A percentile compares a stretch with the other conserved stretches of the same genome.
Evolutionary conservation across 2,113 vertebrate species (phyloP).

Genomic region (Albula goreensis): DNA sequence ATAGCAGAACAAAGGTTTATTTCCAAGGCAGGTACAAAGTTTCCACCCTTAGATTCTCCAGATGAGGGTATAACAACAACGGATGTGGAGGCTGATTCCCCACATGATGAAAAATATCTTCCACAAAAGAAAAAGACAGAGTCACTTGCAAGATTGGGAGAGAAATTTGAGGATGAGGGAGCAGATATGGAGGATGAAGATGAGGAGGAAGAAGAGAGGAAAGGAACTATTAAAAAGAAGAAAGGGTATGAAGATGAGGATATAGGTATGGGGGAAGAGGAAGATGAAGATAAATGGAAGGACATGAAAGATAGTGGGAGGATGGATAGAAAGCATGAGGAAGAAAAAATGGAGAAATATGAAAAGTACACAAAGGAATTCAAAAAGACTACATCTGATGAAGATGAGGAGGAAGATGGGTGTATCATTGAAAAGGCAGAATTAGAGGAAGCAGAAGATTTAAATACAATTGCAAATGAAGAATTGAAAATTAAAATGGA

Average conservation of each 20-base stretch:
- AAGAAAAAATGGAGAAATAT: constrained; percentile 67
- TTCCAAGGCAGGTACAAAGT: constrained; percentile 49
- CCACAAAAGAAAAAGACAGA: constrained; percentile 44
- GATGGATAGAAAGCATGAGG: constrained; percentile 68
- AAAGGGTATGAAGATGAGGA: constrained; percentile 18
- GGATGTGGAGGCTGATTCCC: constrained; percentile 56
- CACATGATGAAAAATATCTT: constrained; percentile 58
- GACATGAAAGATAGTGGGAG: constrained; percentile 46
- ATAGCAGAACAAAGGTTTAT: constrained; percentile 29
- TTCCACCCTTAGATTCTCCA: constrained; percentile 49
- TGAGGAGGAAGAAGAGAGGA: constrained; percentile 49
- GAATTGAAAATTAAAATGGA: constrained; percentile 62
- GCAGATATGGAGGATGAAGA: constrained; percentile 47
- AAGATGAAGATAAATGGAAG: constrained; percentile 39
- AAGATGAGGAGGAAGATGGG: constrained; percentile 69
- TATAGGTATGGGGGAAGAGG: constrained; percentile 30
- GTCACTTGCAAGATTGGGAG: constrained; percentile 44
- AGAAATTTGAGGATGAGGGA: constrained; percentile 55
- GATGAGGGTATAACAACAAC: constrained; percentile 61
- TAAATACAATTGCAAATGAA: constrained; percentile 47
- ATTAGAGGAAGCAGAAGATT: constrained; percentile 84
- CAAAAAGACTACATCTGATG: constrained; percentile 76
- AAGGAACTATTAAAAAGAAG: constrained; percentile 34
- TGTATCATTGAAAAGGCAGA: constrained; percentile 92
- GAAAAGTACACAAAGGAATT: constrained; percentile 64